phyloP scores from a whole-genome alignment of 1,140 invertebrate genomes.

The Drosophila subobscura region DNA sequence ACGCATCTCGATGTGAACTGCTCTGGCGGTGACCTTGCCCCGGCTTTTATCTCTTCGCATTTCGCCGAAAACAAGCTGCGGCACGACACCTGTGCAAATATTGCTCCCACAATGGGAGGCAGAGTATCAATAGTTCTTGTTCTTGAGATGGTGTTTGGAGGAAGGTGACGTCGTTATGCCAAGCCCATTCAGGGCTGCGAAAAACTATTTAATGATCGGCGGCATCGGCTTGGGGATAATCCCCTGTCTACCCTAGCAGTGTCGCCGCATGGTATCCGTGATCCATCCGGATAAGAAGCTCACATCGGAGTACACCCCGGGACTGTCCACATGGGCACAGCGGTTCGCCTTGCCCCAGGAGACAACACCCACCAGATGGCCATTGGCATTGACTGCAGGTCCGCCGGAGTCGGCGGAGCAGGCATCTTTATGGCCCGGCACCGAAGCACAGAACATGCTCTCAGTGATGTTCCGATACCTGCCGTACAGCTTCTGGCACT shows the following conservation, averaged over 20 bases:
- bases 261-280: conserved; percentile 37
- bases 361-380: conserved; percentile 86
- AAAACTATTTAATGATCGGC: conserved; percentile 4
- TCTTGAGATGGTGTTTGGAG: no score
- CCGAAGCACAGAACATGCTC: conserved; percentile 84
- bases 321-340: conserved; percentile 84
- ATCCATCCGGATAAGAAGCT: conserved; percentile 76
- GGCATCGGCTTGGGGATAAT: background rate
- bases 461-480: conserved; percentile 71
- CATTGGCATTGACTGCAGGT: conserved; percentile 84
- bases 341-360: conserved; percentile 89
- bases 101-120: conserved; percentile 23
- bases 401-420: conserved; percentile 89
- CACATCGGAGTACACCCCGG: conserved; percentile 87
- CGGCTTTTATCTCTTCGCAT: conserved; percentile 54
- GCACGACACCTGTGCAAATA: background rate
- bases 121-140: conserved; percentile 30
- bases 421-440: conserved; percentile 85
- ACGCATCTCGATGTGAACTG: conserved; percentile 53
- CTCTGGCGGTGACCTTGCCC: conserved; percentile 41
- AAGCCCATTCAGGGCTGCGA: conserved; percentile 21
- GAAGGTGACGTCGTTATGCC: conserved; percentile 23
- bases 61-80: conserved; percentile 63
- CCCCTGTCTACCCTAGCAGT: conserved; percentile 39
- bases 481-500: conserved; percentile 54